Evolutionary conservation across 2,797 vertebrate species (phyloP), one percentile per base, ranked within the genome.

Genomic region (Siniperca obscura): DNA sequence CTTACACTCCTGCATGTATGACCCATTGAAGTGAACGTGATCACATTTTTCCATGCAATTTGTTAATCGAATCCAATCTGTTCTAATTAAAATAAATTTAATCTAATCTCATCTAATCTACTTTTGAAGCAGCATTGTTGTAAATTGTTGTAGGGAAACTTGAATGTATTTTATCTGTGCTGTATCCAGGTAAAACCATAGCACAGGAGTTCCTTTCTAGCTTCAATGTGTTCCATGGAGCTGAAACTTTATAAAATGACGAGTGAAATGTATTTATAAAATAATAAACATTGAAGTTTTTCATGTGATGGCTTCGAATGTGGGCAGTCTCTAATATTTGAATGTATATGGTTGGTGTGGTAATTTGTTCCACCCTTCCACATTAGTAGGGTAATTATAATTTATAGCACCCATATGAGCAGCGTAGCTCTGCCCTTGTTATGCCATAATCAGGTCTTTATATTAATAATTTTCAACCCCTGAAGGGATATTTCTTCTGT

Each of bases 381-480:
- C 70, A 83, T 77, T 78, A 78, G 68, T 78, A 42, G 59, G 77
- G 66, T 70, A 77, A 86, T 85, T 72, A 74, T 36, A 81, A 77
- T 78, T 69, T 76, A 87, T 81, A 74, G 65, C 52, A 62, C 25
- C 46, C 48, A 72, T 74, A 68, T 53, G 67, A 81, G 44, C 52
- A 50, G 34, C 5, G 13, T 27, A 59, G 75, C 60, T 46, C 19
- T 80, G 79, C 52, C 68, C 78, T 84, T 80, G 50, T 87, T 86
- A 76, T 76, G 59, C 57, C 66, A 85, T 85, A 78, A 86, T 82
- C 50, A 80, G 80, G 61, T 60, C 42, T 81, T 83, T 77, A 66
- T 66, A 85, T 82, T 70, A 82, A 80, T 87, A 71, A 86, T 85
- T 70, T 68, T 66, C 56, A 62, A 36, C 56, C 52, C 79, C 46